A percentile compares a stretch with the other conserved stretches of the same genome.
Conservation (phyloP, 2,888 invertebrate species). For the Patella caerulea region DNA sequence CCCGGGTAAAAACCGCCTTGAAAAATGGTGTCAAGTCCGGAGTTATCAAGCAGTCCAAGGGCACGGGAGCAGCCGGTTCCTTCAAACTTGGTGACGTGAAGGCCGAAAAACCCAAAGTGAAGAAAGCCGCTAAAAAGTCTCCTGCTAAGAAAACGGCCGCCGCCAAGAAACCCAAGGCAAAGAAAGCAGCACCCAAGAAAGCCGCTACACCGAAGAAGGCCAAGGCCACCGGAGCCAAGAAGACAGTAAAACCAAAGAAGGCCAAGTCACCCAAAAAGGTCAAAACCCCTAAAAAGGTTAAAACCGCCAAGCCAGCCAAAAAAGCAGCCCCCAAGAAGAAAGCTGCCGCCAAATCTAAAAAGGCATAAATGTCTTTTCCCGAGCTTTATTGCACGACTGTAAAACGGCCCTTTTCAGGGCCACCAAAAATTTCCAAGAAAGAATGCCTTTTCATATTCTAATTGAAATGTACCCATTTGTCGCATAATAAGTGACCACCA, state of each 20-base stretch:
- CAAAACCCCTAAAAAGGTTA: conserved; percentile 39
- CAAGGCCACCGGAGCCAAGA: conserved; percentile 34
- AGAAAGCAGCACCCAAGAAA: conserved; percentile 41
- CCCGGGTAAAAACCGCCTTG: conserved; percentile 70
- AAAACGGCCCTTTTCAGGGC: no score
- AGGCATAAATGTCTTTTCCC: no score
- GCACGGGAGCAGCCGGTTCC: conserved; percentile 48
- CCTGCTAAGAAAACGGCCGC: conserved; percentile 30
- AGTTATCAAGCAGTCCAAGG: conserved; percentile 68
- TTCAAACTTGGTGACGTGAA: no score
- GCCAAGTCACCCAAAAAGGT: conserved; percentile 30
- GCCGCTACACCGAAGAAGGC: conserved; percentile 21
- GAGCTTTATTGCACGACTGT: no score
- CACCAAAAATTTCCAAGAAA: no score
- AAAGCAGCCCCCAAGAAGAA: no score
- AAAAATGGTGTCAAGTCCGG: conserved; percentile 68
- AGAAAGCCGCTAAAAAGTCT: conserved; percentile 26
- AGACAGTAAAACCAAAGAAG: conserved; percentile 24
- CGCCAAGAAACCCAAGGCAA: conserved; percentile 34
- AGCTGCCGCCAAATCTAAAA: no score
- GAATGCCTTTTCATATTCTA: no score
- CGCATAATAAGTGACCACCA: no score
- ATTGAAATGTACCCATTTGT: no score
- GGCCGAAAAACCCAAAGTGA: conserved; percentile 58
- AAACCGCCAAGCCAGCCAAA: conserved; percentile 30